These are phyloP conservation scores for Thunnus maccoyii DNA, from an alignment of 2,113 vertebrate species.

Conservation along the genomic window DNA sequence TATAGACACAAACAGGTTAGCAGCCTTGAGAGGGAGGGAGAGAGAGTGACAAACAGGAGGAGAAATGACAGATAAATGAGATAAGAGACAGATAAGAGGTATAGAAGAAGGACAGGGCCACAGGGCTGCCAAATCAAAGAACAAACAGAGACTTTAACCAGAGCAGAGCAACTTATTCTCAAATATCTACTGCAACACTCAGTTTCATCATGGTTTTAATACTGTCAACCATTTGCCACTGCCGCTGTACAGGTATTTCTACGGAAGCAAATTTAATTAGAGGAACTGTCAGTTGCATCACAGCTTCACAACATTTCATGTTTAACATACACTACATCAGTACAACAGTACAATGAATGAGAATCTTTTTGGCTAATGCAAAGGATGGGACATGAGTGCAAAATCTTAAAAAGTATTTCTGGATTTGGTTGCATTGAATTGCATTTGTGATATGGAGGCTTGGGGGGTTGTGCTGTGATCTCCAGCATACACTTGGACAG, in stretches of 20 bases:
- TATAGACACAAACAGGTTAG: constrained; percentile 16
- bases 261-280: background rate
- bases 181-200: background rate
- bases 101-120: background rate
- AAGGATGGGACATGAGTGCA: no score
- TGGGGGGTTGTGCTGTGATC: no score
- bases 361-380: no score
- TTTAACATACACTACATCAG: no score
- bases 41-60: background rate
- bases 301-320: background rate
- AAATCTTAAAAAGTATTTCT: no score
- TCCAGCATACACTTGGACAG: no score
- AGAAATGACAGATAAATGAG: background rate
- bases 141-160: constrained; percentile 59
- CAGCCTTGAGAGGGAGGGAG: background rate
- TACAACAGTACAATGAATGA: no score
- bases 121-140: background rate
- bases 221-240: background rate
- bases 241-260: background rate
- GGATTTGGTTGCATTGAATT: no score
- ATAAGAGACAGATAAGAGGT: background rate
- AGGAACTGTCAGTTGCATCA: background rate
- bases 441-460: no score
- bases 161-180: background rate
- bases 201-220: background rate